Evolutionary conservation across 2,888 invertebrate genomes (phyloP).

Genomic region (Bhutanitis thaidina): DNA sequence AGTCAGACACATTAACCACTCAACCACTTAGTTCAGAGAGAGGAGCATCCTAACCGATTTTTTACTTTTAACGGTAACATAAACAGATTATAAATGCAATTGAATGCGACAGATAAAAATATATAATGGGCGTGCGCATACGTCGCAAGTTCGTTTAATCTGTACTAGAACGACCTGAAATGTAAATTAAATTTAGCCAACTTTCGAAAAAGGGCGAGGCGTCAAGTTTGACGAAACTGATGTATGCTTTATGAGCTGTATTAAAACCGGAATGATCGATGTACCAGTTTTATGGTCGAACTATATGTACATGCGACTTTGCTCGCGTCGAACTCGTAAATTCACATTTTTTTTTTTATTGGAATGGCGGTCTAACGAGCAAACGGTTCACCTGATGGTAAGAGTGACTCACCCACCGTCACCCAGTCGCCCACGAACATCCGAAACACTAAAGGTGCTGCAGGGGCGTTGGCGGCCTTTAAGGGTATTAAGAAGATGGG

Average conservation of each 20-base stretch:
- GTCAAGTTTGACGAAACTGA: neutral
- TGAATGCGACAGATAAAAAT: conserved; percentile 10
- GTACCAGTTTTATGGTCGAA: conserved; percentile 1
- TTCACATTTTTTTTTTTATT: no score
- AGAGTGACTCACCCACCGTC: no score
- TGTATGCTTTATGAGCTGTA: neutral
- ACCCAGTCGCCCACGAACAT: no score
- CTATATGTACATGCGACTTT: no score
- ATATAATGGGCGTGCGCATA: conserved; percentile 2
- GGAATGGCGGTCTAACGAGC: no score
- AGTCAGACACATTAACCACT: no score
- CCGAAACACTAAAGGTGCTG: no score
- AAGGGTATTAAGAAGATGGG: no score
- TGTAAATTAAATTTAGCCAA: conserved; percentile 12
- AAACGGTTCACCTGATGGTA: no score
- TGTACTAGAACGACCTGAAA: conserved; percentile 2
- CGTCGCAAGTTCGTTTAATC: conserved; percentile 1
- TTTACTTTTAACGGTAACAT: neutral
- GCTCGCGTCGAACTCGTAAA: no score
- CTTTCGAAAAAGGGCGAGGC: conserved; percentile 12
- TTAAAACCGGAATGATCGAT: neutral
- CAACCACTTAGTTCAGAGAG: no score
- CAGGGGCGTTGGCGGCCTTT: no score
- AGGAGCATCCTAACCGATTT: neutral
- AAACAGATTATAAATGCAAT: conserved; percentile 7